Percentiles rank a stretch among this genome's conserved stretches.
Conservation (phyloP, 2,113 vertebrate genomes). For the Vireo altiloquus region DNA sequence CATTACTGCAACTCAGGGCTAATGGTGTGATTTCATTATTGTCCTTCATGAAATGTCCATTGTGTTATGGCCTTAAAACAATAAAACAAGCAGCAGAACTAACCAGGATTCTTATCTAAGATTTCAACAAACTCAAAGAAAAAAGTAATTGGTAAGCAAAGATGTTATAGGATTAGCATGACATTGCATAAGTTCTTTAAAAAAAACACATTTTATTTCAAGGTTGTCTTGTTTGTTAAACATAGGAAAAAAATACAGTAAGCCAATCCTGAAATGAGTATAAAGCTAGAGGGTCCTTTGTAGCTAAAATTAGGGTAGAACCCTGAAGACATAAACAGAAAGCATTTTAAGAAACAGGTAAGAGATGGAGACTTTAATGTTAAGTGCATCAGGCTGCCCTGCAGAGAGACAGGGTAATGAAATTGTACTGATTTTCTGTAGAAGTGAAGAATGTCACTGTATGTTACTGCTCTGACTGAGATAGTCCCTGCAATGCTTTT, state of each 20-base stretch:
- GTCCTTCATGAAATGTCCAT: background rate
- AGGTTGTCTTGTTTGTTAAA: background rate
- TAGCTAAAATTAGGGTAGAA: constrained; percentile 21
- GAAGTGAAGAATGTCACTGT: background rate
- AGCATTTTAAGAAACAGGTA: constrained; percentile 19
- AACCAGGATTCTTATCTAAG: background rate
- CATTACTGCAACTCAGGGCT: background rate
- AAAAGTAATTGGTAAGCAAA: background rate
- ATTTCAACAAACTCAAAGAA: background rate
- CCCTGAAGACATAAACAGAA: background rate
- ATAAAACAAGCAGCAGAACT: background rate
- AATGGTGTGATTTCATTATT: background rate
- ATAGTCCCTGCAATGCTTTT: background rate
- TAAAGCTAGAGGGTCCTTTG: background rate
- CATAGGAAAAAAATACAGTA: background rate
- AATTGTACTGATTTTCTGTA: constrained; percentile 42
- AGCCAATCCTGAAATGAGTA: background rate
- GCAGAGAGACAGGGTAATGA: constrained; percentile 26
- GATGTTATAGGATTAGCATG: background rate
- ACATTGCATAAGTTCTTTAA: background rate
- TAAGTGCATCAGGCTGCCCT: constrained; percentile 4
- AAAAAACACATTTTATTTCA: background rate
- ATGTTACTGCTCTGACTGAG: background rate
- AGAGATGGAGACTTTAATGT: background rate
- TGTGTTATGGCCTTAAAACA: background rate